Conservation (phyloP, 2,797 vertebrate genomes). For the Coranthus polyacanthus region DNA sequence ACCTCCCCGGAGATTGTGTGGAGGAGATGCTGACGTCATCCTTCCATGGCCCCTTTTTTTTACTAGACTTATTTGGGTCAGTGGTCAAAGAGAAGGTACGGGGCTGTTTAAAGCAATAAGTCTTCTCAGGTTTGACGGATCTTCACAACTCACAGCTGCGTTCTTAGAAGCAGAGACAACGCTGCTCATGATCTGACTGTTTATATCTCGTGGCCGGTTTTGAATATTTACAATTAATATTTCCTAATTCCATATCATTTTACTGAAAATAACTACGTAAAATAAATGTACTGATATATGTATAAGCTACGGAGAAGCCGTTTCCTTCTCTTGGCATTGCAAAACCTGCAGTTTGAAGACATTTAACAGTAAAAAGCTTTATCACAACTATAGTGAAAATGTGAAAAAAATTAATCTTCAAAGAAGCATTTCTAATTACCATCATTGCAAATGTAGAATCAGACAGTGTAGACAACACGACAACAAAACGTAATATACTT, state of each 20-base stretch:
- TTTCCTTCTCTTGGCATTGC: slow-evolving; percentile 50
- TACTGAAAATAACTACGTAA: slow-evolving; percentile 3
- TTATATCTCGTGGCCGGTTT: neutral
- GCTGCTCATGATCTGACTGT: neutral
- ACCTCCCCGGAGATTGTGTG: slow-evolving; percentile 1
- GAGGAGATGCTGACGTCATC: neutral
- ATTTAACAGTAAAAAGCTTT: too few species aligned
- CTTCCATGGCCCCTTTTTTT: neutral
- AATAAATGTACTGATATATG: too few species aligned
- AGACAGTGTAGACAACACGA: slow-evolving; percentile 70
- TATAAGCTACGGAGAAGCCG: too few species aligned
- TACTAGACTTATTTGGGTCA: neutral
- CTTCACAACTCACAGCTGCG: neutral
- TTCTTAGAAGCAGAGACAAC: too few species aligned
- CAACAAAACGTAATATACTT: slow-evolving; percentile 63
- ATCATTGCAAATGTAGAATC: slow-evolving; percentile 69
- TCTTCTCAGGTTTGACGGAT: neutral
- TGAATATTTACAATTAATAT: slow-evolving; percentile 5
- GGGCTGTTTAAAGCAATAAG: neutral
- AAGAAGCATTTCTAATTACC: slow-evolving; percentile 50
- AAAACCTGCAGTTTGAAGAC: slow-evolving; percentile 70
- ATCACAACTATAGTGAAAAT: slow-evolving; percentile 8
- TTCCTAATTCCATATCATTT: slow-evolving; percentile 1
- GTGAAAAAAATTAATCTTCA: slow-evolving; percentile 82
- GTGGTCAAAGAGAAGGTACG: neutral